phyloP scores from a whole-genome alignment of 2,888 invertebrate species.

The Polyploca ridens region DNA sequence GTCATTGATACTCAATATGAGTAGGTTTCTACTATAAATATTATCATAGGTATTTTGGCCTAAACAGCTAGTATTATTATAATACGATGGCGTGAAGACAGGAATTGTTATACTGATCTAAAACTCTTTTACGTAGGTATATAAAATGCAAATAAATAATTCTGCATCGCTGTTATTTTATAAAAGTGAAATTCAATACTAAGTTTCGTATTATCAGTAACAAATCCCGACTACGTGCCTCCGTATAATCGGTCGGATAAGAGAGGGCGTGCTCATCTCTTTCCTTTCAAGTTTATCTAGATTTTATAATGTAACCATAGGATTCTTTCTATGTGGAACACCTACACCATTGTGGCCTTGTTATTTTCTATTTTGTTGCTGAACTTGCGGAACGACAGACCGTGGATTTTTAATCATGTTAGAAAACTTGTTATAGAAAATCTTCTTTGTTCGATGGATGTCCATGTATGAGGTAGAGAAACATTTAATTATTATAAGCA shows the following conservation, averaged over 20 bases:
- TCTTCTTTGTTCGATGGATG: too few relatives aligned
- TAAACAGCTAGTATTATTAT: too few relatives aligned
- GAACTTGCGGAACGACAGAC: neutral
- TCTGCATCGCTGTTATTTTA: slow-evolving; percentile 23
- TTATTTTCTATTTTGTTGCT: neutral
- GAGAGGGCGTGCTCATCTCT: slow-evolving; percentile 70
- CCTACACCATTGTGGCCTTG: neutral
- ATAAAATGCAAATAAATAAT: slow-evolving; percentile 22
- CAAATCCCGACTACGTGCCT: slow-evolving; percentile 78
- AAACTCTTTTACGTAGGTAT: neutral
- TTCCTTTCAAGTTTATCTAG: slow-evolving; percentile 58
- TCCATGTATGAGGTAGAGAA: too few relatives aligned
- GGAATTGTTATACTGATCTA: too few relatives aligned
- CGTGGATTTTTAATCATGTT: neutral
- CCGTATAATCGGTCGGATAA: slow-evolving; percentile 76
- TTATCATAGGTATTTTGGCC: too few relatives aligned
- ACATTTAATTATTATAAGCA: too few relatives aligned
- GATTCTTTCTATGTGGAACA: slow-evolving; percentile 15
- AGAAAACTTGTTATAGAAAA: too few relatives aligned
- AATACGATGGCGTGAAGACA: too few relatives aligned
- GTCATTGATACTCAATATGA: too few relatives aligned
- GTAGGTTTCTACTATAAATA: too few relatives aligned
- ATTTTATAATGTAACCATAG: slow-evolving; percentile 40
- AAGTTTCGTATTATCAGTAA: slow-evolving; percentile 55
- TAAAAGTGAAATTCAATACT: slow-evolving; percentile 41